These are phyloP conservation scores for Pangasius mekongensis DNA, from an alignment of 2,797 vertebrate species.

Conservation along the genomic window DNA sequence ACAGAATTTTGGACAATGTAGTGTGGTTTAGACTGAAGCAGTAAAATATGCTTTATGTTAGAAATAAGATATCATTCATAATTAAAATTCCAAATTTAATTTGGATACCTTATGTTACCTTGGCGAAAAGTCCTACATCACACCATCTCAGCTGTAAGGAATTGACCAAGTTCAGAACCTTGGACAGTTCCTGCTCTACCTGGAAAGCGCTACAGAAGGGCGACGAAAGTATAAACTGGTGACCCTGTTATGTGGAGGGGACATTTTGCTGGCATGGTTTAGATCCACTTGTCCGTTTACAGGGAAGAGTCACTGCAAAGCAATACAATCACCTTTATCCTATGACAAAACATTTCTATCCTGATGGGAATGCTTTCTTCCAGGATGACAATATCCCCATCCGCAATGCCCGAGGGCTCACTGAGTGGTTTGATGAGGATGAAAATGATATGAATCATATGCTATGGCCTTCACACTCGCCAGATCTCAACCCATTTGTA, in stretches of 20 bases:
- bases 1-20: not conserved
- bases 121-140: not conserved
- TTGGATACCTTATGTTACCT: not conserved
- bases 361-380: not conserved
- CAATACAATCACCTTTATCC: not conserved
- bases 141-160: not conserved
- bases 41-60: not conserved
- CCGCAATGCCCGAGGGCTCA: not conserved
- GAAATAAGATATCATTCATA: not conserved
- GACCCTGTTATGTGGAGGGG: not conserved
- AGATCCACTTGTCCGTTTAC: not conserved
- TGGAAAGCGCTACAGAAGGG: not conserved
- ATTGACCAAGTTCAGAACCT: slow-evolving; percentile 45
- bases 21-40: not conserved
- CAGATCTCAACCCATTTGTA: not conserved
- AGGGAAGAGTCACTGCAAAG: not conserved
- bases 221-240: not conserved
- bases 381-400: not conserved
- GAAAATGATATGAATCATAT: not conserved
- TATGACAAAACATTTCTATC: not conserved
- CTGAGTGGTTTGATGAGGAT: not conserved
- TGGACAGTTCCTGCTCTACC: slow-evolving; percentile 51
- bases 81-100: not conserved
- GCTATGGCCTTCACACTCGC: not conserved
- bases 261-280: not conserved